A percentile compares a stretch with the other conserved stretches of the same genome.
Evolutionary conservation across 2,797 vertebrate genomes (phyloP).

Genomic region (Lagorchestes hirsutus): DNA sequence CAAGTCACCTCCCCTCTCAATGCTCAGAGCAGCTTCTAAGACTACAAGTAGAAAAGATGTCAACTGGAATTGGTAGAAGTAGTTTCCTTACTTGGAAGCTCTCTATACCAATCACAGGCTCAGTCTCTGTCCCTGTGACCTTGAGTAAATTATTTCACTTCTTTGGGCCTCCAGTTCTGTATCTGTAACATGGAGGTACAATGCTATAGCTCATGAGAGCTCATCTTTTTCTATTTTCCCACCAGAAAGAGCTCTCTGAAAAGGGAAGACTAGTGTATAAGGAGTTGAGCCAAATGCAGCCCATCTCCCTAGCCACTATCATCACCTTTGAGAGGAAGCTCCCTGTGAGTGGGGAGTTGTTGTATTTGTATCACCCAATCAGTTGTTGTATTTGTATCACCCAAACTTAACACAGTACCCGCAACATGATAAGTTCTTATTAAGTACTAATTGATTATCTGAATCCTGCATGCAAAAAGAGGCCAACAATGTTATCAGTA

Average conservation of each 20-base stretch:
- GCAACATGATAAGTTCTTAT: not conserved
- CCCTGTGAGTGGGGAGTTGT: not conserved
- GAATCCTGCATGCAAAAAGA: not conserved
- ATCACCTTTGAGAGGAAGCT: too few species aligned
- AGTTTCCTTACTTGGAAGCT: not conserved
- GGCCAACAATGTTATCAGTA: not conserved
- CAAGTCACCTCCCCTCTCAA: not conserved
- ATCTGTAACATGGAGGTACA: not conserved
- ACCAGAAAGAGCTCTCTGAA: not conserved
- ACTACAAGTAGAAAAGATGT: not conserved
- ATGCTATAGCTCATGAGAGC: not conserved
- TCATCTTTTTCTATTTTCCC: not conserved
- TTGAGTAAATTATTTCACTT: not conserved
- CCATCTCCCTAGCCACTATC: not conserved
- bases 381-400: not conserved
- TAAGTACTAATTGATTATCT: not conserved
- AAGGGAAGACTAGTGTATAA: not conserved
- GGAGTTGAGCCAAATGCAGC: not conserved
- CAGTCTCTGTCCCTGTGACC: not conserved
- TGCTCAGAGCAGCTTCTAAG: not conserved
- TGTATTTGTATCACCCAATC: too few species aligned
- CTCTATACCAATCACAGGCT: not conserved
- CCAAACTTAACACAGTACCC: not conserved
- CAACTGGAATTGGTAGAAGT: not conserved
- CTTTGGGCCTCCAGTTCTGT: not conserved